These are phyloP conservation scores for Agriopis marginaria DNA, from an alignment of 2,888 invertebrate genomes.

Conservation along the genomic window DNA sequence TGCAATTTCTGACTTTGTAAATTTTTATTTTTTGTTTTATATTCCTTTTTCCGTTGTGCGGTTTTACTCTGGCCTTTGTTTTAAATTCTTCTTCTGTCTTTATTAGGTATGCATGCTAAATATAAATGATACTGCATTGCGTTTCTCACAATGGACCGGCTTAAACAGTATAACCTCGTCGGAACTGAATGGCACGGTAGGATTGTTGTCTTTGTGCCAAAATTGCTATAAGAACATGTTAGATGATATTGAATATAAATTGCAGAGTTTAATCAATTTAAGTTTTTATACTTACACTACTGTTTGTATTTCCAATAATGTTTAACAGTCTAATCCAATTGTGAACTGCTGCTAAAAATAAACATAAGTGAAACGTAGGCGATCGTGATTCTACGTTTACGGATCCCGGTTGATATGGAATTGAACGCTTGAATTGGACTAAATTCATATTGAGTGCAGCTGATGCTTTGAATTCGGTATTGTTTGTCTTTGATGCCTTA, in stretches of 20 bases:
- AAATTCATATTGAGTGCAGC: constrained; percentile 2
- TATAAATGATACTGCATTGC: constrained; percentile 20
- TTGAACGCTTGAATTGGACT: constrained; percentile 1
- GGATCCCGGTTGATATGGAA: background rate
- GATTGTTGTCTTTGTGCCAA: constrained; percentile 51
- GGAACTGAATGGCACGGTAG: constrained; percentile 26
- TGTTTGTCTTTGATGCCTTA: background rate
- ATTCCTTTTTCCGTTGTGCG: background rate
- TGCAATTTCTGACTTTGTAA: constrained; percentile 42
- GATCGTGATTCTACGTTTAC: constrained; percentile 33
- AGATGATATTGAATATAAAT: constrained; percentile 35
- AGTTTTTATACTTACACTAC: background rate
- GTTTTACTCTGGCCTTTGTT: background rate
- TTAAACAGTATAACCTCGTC: constrained; percentile 4
- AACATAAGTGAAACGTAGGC: constrained; percentile 28
- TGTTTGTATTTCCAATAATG: constrained; percentile 30
- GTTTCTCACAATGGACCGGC: constrained; percentile 8
- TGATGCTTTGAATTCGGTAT: background rate
- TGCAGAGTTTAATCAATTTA: constrained; percentile 4
- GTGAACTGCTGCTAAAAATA: constrained; percentile 29
- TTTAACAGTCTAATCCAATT: constrained; percentile 38
- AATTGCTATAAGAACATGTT: constrained; percentile 50
- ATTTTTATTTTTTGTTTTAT: constrained; percentile 23
- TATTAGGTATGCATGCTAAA: background rate
- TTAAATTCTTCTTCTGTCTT: background rate